Percentiles rank a stretch among this genome's conserved stretches.
phyloP scores from a whole-genome alignment of 2,113 vertebrate genomes.

The Thomomys bottae region DNA sequence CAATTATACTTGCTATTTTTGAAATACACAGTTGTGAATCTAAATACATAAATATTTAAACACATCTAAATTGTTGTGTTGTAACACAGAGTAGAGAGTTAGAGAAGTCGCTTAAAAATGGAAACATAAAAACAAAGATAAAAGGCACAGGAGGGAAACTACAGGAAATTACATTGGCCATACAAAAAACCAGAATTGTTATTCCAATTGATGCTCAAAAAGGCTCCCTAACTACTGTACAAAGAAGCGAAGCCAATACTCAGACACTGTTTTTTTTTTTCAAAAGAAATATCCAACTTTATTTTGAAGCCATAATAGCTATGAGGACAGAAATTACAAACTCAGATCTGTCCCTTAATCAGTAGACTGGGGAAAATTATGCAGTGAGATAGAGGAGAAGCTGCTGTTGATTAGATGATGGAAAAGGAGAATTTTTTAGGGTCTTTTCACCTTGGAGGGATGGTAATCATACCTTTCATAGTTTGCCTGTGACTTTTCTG shows the following conservation, averaged over 20 bases:
- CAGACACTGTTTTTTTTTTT: not conserved
- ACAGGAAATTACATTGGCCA: not conserved
- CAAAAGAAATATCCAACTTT: not conserved
- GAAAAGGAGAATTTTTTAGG: not conserved
- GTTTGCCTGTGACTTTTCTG: not conserved
- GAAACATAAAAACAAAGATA: not conserved
- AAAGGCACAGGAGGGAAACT: not conserved
- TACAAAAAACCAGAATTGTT: not conserved
- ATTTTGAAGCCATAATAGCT: not conserved
- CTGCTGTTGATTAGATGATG: not conserved
- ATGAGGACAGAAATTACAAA: fast-evolving
- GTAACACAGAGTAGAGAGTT: not conserved
- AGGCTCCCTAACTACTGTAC: not conserved
- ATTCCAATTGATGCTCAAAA: not conserved
- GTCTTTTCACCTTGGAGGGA: not conserved
- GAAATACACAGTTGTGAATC: not conserved
- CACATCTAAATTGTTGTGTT: not conserved
- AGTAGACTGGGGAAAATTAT: no score
- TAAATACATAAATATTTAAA: not conserved
- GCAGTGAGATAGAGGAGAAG: no score
- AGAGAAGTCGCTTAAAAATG: not conserved
- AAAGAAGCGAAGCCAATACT: not conserved
- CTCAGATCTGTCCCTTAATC: not conserved
- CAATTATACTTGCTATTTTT: not conserved
- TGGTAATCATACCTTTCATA: not conserved